Evolutionary conservation across 2,113 vertebrate species (phyloP), one percentile per base, ranked within the genome.

Genomic region (Candoia aspera): DNA sequence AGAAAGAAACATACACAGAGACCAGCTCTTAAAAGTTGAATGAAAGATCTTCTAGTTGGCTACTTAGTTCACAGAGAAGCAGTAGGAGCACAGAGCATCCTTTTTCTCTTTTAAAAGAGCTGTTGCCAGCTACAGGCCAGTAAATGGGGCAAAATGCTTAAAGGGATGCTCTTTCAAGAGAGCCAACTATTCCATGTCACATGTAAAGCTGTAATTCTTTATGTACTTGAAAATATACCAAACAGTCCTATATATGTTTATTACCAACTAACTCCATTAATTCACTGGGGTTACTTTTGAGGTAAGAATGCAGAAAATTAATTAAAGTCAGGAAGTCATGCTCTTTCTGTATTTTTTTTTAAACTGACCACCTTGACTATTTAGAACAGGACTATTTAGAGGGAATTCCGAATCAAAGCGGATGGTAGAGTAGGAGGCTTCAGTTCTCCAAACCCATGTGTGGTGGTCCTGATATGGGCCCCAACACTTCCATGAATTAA

Each of bases 231-330:
- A 42, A 19, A 79, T 42, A 19, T 79, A 79, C 17, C 33, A 57
- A n/a, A 55, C 85, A 86, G n/a, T n/a, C 85, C 85, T 86, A 86
- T 79, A 17, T 84, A 84, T 42, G 55, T 87, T 59, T 79, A 42
- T 79, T 42, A 79, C 33, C 17, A 33, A 9, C 73, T 37, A 37
- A 33, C n/a, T 73, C n/a, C n/a, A 17, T 73, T 73, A 33, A 73
- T 73, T 64, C 26, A 86, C 23, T 17, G 26, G n/a, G 55, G 4
- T 87, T 79, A 79, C 4, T 37, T n/a, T n/a, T 79, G 26, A 55
- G 53, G 10, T n/a, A 86, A 86, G 84, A 17, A 59, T 42, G 11
- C 55, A 42, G 8, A 87, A 33, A 33, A 87, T 87, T 57, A 58
- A 86, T n/a, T 37, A 33, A 87, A 37, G 29, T 37, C 73, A 42